Percentiles rank a stretch among this genome's conserved stretches.
phyloP scores from a whole-genome alignment of 2,113 vertebrate genomes.

The Otocyon megalotis region DNA sequence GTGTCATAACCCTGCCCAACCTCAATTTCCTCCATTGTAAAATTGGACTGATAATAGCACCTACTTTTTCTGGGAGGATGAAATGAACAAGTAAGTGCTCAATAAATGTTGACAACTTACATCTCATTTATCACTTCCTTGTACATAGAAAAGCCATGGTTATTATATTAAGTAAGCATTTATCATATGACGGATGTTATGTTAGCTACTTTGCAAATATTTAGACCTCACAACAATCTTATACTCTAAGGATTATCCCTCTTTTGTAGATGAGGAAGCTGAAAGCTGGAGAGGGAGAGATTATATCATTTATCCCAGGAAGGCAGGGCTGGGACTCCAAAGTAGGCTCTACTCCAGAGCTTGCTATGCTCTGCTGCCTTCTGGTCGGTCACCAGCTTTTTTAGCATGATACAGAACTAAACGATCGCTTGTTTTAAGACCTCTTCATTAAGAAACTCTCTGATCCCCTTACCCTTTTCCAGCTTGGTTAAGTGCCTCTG shows the following conservation, averaged over 20 bases:
- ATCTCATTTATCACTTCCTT: constrained; percentile 11
- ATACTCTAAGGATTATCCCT: background rate
- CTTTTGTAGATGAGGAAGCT: constrained; percentile 3
- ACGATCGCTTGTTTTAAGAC: background rate
- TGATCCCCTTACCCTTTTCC: rapidly evolving
- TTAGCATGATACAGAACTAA: background rate
- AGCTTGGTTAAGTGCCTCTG: background rate
- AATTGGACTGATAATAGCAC: background rate
- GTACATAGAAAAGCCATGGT: background rate
- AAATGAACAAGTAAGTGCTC: background rate
- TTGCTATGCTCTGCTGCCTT: background rate
- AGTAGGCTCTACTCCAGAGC: background rate
- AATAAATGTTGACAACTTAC: background rate
- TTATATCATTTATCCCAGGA: background rate
- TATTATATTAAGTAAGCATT: constrained; percentile 8
- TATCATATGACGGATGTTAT: background rate
- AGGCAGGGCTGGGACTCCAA: background rate
- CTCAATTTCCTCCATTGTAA: constrained; percentile 30
- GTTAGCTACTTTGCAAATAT: constrained; percentile 16
- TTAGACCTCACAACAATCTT: background rate
- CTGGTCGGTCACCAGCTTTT: background rate
- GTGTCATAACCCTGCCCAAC: background rate
- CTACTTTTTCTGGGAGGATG: background rate
- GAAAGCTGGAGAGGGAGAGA: background rate
- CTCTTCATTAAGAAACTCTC: background rate